phyloP scores from a whole-genome alignment of 1,140 invertebrate genomes.

The Periplaneta americana region DNA sequence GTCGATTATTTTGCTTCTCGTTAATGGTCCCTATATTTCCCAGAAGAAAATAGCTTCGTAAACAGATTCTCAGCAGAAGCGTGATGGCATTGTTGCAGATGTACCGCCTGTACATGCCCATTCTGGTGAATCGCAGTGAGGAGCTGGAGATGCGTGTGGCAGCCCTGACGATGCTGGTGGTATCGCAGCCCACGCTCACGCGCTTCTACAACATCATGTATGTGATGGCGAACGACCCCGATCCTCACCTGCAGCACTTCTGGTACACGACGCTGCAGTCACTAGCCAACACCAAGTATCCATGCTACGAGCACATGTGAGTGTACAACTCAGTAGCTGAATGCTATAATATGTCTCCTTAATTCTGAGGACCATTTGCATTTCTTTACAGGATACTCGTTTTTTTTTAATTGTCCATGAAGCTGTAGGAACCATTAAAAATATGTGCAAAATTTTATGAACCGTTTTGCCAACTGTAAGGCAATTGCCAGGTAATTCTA shows the following conservation, averaged over 20 bases:
- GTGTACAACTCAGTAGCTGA: conserved; percentile 22
- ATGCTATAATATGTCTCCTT: neutral
- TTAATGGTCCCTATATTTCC: too few relatives aligned
- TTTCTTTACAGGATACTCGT: too few relatives aligned
- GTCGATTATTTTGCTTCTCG: too few relatives aligned
- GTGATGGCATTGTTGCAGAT: conserved; percentile 35
- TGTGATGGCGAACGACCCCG: conserved; percentile 55
- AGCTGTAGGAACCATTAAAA: too few relatives aligned
- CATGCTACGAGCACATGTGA: conserved; percentile 55
- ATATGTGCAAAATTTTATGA: too few relatives aligned
- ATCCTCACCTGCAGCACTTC: conserved; percentile 59
- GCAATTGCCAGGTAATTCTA: too few relatives aligned
- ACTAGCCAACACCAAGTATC: conserved; percentile 55
- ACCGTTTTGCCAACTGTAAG: too few relatives aligned
- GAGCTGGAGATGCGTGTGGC: conserved; percentile 59
- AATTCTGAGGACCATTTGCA: neutral
- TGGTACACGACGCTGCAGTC: conserved; percentile 67
- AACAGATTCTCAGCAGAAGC: too few relatives aligned
- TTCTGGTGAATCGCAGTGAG: conserved; percentile 59
- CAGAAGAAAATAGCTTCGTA: too few relatives aligned
- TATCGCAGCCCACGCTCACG: conserved; percentile 51
- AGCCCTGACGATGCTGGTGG: conserved; percentile 53
- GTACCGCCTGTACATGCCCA: conserved; percentile 58
- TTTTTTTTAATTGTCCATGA: too few relatives aligned
- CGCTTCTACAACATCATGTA: conserved; percentile 61